Conservation (phyloP, 2,888 invertebrate species). For the Linnaemya vulpina region DNA sequence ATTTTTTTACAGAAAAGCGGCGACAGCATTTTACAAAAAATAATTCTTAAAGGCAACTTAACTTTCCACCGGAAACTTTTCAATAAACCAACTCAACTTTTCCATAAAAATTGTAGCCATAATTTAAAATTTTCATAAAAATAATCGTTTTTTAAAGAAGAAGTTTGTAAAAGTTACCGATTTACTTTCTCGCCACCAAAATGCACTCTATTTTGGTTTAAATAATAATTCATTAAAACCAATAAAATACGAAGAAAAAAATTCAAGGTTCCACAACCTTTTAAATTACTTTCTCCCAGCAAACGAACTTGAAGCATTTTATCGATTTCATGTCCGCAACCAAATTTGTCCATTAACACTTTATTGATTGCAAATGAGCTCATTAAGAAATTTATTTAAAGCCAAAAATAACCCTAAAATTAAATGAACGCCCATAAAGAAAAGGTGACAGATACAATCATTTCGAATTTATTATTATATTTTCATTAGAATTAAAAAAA, state of each 20-base stretch:
- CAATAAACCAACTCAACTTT: too few relatives aligned
- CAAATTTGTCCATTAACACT: not conserved
- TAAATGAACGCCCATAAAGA: not conserved
- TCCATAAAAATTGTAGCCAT: too few relatives aligned
- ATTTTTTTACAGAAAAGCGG: too few relatives aligned
- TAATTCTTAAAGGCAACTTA: too few relatives aligned
- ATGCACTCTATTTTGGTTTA: too few relatives aligned
- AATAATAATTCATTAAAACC: too few relatives aligned
- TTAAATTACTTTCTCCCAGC: not conserved
- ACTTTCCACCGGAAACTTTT: too few relatives aligned
- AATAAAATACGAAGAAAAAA: not conserved
- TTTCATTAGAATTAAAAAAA: not conserved
- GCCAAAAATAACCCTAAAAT: not conserved
- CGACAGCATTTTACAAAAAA: too few relatives aligned
- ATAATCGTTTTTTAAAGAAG: too few relatives aligned
- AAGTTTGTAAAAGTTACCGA: too few relatives aligned
- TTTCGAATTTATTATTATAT: constrained; percentile 12
- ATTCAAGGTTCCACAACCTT: not conserved
- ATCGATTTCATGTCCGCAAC: not conserved
- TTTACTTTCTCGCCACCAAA: too few relatives aligned
- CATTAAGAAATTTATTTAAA: constrained; percentile 12
- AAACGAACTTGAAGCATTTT: constrained; percentile 4
- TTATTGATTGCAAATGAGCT: constrained; percentile 20
- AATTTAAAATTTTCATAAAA: too few relatives aligned
- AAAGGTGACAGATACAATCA: constrained; percentile 9